Evolutionary conservation across 2,888 invertebrate species (phyloP).

Genomic region (Hyles lineata): DNA sequence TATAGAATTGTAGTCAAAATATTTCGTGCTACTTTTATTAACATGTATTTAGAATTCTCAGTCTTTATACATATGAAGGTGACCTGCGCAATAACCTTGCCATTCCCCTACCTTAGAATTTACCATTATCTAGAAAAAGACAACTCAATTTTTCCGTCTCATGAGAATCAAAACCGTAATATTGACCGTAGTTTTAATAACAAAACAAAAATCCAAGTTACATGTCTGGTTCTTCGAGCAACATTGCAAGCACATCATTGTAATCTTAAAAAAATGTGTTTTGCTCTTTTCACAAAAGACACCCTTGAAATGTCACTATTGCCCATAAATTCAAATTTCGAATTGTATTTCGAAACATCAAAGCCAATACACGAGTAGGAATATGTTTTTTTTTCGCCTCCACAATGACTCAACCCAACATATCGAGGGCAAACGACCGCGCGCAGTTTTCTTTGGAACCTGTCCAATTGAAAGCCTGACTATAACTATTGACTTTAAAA

Average conservation of each 20-base stretch:
- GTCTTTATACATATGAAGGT: too few relatives aligned
- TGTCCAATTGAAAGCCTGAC: conserved; percentile 53
- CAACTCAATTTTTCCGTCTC: too few relatives aligned
- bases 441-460: conserved; percentile 67
- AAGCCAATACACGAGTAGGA: not conserved
- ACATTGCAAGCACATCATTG: not conserved
- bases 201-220: too few relatives aligned
- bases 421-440: conserved; percentile 57
- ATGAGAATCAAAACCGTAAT: too few relatives aligned
- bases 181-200: too few relatives aligned
- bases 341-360: not conserved
- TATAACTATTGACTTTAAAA: conserved; percentile 22
- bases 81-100: too few relatives aligned
- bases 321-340: not conserved
- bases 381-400: not conserved
- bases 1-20: too few relatives aligned
- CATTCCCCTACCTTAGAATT: too few relatives aligned
- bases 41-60: too few relatives aligned
- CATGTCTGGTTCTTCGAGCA: too few relatives aligned
- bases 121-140: too few relatives aligned
- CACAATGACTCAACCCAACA: conserved; percentile 1
- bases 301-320: not conserved
- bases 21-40: too few relatives aligned
- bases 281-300: conserved; percentile 1
- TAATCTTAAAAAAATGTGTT: not conserved